phyloP scores from a whole-genome alignment of 2,797 vertebrate genomes.

The Clarias fuscus region DNA sequence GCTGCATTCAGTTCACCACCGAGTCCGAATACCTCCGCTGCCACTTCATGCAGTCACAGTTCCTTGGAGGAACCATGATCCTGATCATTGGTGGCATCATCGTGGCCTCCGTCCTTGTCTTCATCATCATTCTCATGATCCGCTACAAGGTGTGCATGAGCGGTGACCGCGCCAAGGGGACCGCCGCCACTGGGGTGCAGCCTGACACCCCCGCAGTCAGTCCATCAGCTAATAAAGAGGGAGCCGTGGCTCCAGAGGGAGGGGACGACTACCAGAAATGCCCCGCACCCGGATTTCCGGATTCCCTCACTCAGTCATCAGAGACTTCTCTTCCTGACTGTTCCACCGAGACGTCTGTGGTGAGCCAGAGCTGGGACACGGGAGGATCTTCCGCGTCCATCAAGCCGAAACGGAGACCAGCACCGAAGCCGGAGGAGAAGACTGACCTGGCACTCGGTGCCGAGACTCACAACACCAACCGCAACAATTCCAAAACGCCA shows the following conservation, averaged over 20 bases:
- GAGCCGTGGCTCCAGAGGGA: constrained; percentile 60
- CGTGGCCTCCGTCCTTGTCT: constrained; percentile 94
- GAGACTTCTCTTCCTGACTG: constrained; percentile 84
- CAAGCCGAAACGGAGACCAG: constrained; percentile 87
- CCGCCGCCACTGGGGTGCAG: constrained; percentile 87
- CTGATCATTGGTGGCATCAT: constrained; percentile 99
- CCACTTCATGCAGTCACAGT: constrained; percentile 99
- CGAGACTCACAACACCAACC: constrained; percentile 93
- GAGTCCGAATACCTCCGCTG: constrained; percentile 96
- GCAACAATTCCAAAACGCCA: constrained; percentile 90
- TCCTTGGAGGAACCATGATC: constrained; percentile 98
- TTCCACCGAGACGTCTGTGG: constrained; percentile 81
- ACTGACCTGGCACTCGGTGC: constrained; percentile 67
- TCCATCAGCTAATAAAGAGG: constrained; percentile 87
- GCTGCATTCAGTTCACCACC: constrained; percentile 94
- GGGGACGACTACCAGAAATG: constrained; percentile 49
- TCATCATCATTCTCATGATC: constrained; percentile 99
- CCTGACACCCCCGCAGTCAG: constrained; percentile 77
- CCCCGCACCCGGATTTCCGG: constrained; percentile 59
- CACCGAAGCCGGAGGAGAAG: constrained; percentile 72
- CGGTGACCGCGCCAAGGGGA: constrained; percentile 83
- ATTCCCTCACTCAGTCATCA: constrained; percentile 70
- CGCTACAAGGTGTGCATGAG: constrained; percentile 96
- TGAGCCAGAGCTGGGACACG: constrained; percentile 80
- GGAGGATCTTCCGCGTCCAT: constrained; percentile 69